Evolutionary conservation across 2,113 vertebrate species (phyloP), one percentile per base, ranked within the genome.

Genomic region (Prochilodus magdalenae): DNA sequence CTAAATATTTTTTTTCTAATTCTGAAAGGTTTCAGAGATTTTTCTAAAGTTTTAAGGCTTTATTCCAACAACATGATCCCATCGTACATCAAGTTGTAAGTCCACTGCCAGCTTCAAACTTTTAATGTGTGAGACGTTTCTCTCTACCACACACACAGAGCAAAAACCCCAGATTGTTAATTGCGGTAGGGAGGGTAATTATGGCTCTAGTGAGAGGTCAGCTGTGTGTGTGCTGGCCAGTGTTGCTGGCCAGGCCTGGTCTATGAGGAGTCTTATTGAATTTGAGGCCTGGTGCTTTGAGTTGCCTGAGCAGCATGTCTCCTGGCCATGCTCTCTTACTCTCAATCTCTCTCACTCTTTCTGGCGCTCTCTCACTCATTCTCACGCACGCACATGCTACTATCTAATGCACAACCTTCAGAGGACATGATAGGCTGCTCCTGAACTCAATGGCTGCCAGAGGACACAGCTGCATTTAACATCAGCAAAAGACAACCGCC

Each of bases 91-190:
- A 81, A 72, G 65, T 67, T 29, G 0, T 67, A 30, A 85, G 26
- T 59, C 73, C 53, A 26, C n/a, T 75, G 81, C 83, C 85, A 80
- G 33, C 47, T 67, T 70, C 66, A 77, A 88, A 88, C 82, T 85
- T 88, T 85, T 81, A 88, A 85, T 62, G 63, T 75, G 71, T 49
- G 53, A 62, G 49, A 74, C n/a, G 53, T 75, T 36, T 44, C 24
- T 40, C 59, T 18, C 36, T 69, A 51, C 33, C 71, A 74, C 71
- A 29, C 53, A 51, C 73, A 22, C 69, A 36, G 70, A 77, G 70
- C 40, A 60, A 65, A 27, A 59, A 75, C 79, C 85, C 76, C 88
- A 89, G 88, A 89, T 89, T 88, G 87, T 83, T 89, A 89, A 89
- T 88, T 87, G 87, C 84, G 79, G 86, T 79, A 77, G 63, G 65